Evolutionary conservation across 1,140 invertebrate species (phyloP).

Genomic region (Cheumatopsyche charites): DNA sequence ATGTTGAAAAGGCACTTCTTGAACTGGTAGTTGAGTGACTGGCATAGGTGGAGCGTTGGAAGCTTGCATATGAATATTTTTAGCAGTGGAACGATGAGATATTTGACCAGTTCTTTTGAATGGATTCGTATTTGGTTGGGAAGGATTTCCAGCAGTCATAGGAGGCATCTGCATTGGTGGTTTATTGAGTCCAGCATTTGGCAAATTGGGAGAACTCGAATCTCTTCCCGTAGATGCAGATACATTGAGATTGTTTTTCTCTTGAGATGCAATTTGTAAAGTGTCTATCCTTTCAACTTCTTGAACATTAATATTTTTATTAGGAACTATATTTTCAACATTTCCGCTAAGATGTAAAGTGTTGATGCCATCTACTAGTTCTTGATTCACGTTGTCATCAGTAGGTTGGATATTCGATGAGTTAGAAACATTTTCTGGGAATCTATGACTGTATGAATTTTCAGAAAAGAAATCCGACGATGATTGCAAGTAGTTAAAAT

Average conservation of each 20-base stretch:
- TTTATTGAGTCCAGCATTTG: neutral
- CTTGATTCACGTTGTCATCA: slow-evolving; percentile 35
- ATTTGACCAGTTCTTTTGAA: slow-evolving; percentile 55
- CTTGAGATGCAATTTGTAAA: neutral
- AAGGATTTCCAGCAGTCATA: slow-evolving; percentile 31
- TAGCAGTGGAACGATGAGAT: slow-evolving; percentile 49
- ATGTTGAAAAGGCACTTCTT: slow-evolving; percentile 45
- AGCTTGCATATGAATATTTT: slow-evolving; percentile 50
- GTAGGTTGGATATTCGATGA: neutral
- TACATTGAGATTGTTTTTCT: slow-evolving; percentile 2
- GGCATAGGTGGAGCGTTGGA: slow-evolving; percentile 41
- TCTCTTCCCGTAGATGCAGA: slow-evolving; percentile 8
- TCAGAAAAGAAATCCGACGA: slow-evolving; percentile 31
- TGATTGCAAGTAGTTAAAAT: slow-evolving; percentile 50
- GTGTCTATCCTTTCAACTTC: neutral
- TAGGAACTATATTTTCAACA: slow-evolving; percentile 36
- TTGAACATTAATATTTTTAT: slow-evolving; percentile 34
- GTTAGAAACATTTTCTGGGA: slow-evolving; percentile 25
- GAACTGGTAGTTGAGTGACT: slow-evolving; percentile 35
- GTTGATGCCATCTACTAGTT: slow-evolving; percentile 39
- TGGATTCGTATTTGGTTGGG: slow-evolving; percentile 49
- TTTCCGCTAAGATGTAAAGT: slow-evolving; percentile 39
- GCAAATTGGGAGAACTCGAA: slow-evolving; percentile 18
- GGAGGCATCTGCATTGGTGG: slow-evolving; percentile 27
- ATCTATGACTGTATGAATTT: slow-evolving; percentile 4